These are phyloP conservation scores for Smutsia temminckii DNA, from an alignment of 2,797 vertebrate genomes.

Conservation along the genomic window DNA sequence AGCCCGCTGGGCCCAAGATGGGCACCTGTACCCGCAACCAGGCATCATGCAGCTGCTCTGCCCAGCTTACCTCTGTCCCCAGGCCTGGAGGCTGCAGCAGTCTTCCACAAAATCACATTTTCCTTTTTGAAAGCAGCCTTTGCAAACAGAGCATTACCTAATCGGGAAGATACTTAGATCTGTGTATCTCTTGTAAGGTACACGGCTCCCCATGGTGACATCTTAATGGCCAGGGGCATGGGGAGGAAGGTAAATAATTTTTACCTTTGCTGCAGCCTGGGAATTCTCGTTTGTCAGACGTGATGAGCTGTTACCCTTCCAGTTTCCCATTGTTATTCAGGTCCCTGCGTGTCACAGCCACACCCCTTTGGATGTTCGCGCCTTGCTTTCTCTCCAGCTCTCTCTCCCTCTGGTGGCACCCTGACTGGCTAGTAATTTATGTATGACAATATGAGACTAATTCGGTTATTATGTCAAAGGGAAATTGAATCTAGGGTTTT, in stretches of 20 bases:
- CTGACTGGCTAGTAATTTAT: conserved; percentile 84
- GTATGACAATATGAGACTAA: conserved; percentile 85
- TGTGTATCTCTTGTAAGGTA: conserved; percentile 63
- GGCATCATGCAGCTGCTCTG: neutral
- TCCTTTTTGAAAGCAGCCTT: conserved; percentile 33
- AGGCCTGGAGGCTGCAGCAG: neutral
- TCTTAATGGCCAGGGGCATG: conserved; percentile 71
- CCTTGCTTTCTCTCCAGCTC: conserved; percentile 53
- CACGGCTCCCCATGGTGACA: conserved; percentile 51
- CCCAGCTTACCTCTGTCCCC: neutral
- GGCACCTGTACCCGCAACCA: neutral
- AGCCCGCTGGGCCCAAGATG: neutral
- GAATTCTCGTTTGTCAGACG: conserved; percentile 80
- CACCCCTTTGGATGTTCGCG: conserved; percentile 72
- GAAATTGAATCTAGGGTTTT: conserved; percentile 86
- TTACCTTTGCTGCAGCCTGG: conserved; percentile 64
- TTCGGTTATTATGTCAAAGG: conserved; percentile 87
- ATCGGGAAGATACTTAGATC: conserved; percentile 75
- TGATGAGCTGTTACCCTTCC: conserved; percentile 80
- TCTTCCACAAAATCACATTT: neutral
- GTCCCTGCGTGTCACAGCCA: conserved; percentile 74
- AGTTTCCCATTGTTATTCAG: conserved; percentile 79
- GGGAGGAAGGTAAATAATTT: conserved; percentile 76
- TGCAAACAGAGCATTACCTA: conserved; percentile 60
- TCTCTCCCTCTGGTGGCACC: conserved; percentile 73